These are phyloP conservation scores for Charanyca ferruginea DNA, from an alignment of 2,888 invertebrate species.

Conservation along the genomic window DNA sequence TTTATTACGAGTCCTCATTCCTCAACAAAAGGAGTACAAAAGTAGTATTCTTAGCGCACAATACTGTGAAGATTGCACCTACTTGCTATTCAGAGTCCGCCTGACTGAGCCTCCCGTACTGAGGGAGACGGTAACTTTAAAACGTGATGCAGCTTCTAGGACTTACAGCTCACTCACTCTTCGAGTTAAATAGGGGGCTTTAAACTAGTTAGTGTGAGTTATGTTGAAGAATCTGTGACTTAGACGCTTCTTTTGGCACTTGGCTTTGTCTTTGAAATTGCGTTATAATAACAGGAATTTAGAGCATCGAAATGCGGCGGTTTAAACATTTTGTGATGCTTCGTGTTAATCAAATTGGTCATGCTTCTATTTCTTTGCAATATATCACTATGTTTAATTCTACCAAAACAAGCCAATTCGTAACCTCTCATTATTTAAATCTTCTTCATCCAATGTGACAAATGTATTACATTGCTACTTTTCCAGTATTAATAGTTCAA, in stretches of 20 bases:
- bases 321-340: no score
- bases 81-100: slow-evolving; percentile 64
- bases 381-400: no score
- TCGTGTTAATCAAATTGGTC: no score
- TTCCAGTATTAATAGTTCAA: no score
- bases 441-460: no score
- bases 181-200: slow-evolving; percentile 49
- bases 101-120: slow-evolving; percentile 48
- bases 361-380: no score
- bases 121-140: slow-evolving; percentile 56
- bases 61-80: slow-evolving; percentile 66
- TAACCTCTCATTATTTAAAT: no score
- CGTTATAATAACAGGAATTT: background rate
- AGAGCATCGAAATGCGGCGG: background rate
- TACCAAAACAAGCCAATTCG: no score
- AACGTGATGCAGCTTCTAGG: slow-evolving; percentile 58
- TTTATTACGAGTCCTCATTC: slow-evolving; percentile 46
- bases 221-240: slow-evolving; percentile 46
- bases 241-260: slow-evolving; percentile 19
- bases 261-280: slow-evolving; percentile 9
- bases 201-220: slow-evolving; percentile 42
- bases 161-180: slow-evolving; percentile 54
- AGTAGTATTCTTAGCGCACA: slow-evolving; percentile 54
- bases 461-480: no score
- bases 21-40: slow-evolving; percentile 54